phyloP scores from a whole-genome alignment of 2,113 vertebrate species.

The Myanophis thanlyinensis region DNA sequence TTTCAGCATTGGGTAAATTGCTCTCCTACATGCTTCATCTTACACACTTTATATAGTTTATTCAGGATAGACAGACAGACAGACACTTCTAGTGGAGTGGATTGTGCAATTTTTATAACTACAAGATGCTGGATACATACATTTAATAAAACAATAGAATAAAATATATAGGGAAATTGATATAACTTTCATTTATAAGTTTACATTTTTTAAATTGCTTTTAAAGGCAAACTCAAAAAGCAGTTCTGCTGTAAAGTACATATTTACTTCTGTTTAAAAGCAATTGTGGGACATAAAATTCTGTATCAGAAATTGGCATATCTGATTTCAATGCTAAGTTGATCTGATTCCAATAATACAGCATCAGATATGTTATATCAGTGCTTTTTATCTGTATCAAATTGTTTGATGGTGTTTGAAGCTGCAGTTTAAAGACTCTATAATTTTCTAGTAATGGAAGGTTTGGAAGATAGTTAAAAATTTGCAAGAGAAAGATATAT shows the following conservation, averaged over 20 bases:
- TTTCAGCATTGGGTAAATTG: background rate
- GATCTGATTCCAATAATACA: background rate
- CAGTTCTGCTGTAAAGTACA: background rate
- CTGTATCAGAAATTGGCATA: background rate
- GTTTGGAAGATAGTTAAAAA: background rate
- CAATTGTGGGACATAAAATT: background rate
- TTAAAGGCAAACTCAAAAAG: background rate
- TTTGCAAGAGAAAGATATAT: background rate
- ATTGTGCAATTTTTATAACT: background rate
- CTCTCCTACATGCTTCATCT: background rate
- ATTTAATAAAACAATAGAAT: background rate
- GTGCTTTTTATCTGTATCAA: background rate
- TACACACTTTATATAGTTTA: background rate
- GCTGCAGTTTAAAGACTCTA: background rate
- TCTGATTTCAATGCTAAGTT: background rate
- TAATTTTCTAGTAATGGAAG: background rate
- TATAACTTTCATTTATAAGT: background rate
- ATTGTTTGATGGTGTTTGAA: background rate
- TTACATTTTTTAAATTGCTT: background rate
- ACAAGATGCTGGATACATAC: background rate
- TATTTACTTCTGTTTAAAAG: background rate
- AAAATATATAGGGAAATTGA: background rate
- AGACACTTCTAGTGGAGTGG: background rate
- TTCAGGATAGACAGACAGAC: background rate
- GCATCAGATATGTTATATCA: background rate